Percentiles rank a stretch among this genome's conserved stretches.
These are phyloP conservation scores for Neogale vison DNA, from an alignment of 2,113 vertebrate species.

Conservation along the genomic window DNA sequence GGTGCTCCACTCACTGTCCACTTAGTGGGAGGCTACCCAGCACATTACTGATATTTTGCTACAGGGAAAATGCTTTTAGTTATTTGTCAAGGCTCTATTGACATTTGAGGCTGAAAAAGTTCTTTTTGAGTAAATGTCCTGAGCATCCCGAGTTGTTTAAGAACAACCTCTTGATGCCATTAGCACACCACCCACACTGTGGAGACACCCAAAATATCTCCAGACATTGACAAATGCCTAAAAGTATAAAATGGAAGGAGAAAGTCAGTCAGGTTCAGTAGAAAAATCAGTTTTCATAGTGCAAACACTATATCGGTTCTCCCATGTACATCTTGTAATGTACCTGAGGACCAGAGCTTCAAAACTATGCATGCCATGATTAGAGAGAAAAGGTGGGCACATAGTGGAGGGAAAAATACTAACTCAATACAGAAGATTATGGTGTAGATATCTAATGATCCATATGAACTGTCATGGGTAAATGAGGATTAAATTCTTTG, in stretches of 20 bases:
- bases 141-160: neutral
- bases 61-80: neutral
- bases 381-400: neutral
- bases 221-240: neutral
- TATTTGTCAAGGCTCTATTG: neutral
- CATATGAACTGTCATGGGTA: neutral
- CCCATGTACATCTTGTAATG: no score
- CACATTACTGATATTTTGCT: no score
- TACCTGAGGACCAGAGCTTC: neutral
- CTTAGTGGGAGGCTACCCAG: neutral
- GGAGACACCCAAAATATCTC: neutral
- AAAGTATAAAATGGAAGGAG: neutral
- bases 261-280: neutral
- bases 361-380: no score
- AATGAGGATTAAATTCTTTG: neutral
- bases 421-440: neutral
- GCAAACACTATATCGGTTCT: neutral
- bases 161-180: neutral
- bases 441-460: neutral
- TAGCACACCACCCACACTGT: neutral
- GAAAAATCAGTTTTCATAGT: neutral
- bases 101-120: neutral
- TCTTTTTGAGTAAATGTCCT: neutral
- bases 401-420: neutral
- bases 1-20: neutral